Conservation (phyloP, 2,888 invertebrate species). For the Glaucopsyche alexis region DNA sequence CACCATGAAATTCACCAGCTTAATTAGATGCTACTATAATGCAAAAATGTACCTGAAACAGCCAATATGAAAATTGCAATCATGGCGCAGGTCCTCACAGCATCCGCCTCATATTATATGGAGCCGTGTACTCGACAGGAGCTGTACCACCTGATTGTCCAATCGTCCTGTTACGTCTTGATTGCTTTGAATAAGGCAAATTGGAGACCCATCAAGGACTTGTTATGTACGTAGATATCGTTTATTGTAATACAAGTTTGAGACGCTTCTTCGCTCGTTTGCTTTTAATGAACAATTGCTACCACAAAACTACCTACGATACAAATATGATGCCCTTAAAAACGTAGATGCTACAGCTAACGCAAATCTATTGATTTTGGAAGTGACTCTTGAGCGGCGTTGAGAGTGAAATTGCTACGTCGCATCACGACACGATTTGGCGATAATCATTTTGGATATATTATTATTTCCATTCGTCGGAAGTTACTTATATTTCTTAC, state of each 20-base stretch:
- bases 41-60: constrained; percentile 42
- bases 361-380: no score
- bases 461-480: no score
- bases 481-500: no score
- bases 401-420: no score
- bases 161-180: constrained; percentile 65
- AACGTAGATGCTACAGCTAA: no score
- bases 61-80: constrained; percentile 42
- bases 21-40: neutral
- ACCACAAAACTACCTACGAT: no score
- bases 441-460: no score
- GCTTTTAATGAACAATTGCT: neutral
- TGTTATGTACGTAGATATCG: constrained; percentile 32
- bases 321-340: no score
- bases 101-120: constrained; percentile 23
- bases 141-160: constrained; percentile 58
- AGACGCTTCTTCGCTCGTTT: constrained; percentile 24
- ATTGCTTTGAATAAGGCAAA: constrained; percentile 56
- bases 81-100: constrained; percentile 38
- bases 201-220: constrained; percentile 62
- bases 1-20: no score
- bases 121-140: constrained; percentile 27
- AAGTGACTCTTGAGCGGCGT: no score
- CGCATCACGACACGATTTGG: no score
- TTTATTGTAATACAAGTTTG: constrained; percentile 21